These are phyloP conservation scores for Melitaea cinxia DNA, from an alignment of 1,140 invertebrate species.

Conservation along the genomic window DNA sequence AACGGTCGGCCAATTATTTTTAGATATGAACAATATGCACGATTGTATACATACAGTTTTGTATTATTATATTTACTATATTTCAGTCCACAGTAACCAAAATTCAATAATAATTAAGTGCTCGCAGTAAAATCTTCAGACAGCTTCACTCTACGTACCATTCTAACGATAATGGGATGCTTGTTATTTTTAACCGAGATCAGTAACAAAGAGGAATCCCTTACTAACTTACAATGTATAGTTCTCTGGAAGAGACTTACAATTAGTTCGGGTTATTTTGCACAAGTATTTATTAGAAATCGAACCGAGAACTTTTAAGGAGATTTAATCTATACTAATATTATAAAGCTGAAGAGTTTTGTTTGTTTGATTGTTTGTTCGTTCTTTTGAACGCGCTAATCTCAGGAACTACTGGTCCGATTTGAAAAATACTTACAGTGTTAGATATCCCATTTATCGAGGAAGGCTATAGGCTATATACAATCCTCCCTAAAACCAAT, in stretches of 20 bases:
- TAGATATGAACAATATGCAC: not conserved
- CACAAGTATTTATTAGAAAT: not conserved
- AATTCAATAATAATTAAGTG: constrained; percentile 34
- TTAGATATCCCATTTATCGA: too few species aligned
- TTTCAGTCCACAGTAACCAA: not conserved
- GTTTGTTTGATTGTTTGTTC: too few species aligned
- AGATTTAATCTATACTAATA: too few species aligned
- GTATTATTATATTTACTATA: not conserved
- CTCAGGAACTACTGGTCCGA: too few species aligned
- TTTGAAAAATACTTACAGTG: too few species aligned
- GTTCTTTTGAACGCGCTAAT: too few species aligned
- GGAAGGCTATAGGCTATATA: too few species aligned
- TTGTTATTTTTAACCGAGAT: constrained; percentile 67
- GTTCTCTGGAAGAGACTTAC: constrained; percentile 40
- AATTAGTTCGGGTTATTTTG: not conserved
- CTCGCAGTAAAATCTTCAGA: constrained; percentile 23
- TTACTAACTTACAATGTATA: constrained; percentile 34
- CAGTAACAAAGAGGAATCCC: constrained; percentile 55
- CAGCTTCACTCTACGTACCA: constrained; percentile 11
- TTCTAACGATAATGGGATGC: constrained; percentile 57
- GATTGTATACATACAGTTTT: too few species aligned
- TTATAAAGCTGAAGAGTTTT: too few species aligned
- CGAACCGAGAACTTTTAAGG: too few species aligned
- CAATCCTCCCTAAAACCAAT: too few species aligned
- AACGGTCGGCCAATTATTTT: not conserved